These are phyloP conservation scores for Eupsilia transversa DNA, from an alignment of 2,888 invertebrate genomes.

Conservation along the genomic window DNA sequence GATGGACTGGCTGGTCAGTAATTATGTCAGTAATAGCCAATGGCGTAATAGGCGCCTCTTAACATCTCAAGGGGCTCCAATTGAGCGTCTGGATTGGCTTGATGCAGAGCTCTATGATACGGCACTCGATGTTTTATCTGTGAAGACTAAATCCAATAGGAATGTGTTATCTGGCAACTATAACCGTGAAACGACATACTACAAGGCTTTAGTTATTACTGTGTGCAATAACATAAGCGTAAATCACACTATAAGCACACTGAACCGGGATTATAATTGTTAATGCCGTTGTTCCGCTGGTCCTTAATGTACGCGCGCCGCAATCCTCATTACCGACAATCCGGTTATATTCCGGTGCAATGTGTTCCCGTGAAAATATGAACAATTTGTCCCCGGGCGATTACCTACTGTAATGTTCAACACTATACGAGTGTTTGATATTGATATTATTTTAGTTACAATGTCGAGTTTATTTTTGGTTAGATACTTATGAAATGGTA, in stretches of 20 bases:
- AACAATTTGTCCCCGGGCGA: slow-evolving; percentile 55
- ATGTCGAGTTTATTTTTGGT: background rate
- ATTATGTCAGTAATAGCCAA: slow-evolving; percentile 10
- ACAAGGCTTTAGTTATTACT: slow-evolving; percentile 35
- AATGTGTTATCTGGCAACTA: background rate
- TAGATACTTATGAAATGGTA: background rate
- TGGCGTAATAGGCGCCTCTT: background rate
- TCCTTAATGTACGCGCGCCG: slow-evolving; percentile 66
- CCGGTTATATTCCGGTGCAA: slow-evolving; percentile 58
- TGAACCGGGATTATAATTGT: slow-evolving; percentile 59
- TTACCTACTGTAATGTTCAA: slow-evolving; percentile 49
- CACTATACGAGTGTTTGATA: slow-evolving; percentile 34
- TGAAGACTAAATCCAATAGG: background rate
- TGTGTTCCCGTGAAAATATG: slow-evolving; percentile 63
- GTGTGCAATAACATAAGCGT: slow-evolving; percentile 51
- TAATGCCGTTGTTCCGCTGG: slow-evolving; percentile 50
- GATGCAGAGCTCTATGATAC: background rate
- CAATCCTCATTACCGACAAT: slow-evolving; percentile 69
- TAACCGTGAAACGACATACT: slow-evolving; percentile 21
- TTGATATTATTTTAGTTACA: slow-evolving; percentile 16
- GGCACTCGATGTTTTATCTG: background rate
- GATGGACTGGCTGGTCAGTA: background rate
- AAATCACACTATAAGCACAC: slow-evolving; percentile 52
- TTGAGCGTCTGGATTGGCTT: slow-evolving; percentile 16
- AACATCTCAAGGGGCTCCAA: slow-evolving; percentile 25